Base-by-base conservation (phyloP, 2,888 invertebrate genomes). In the Gerosis bhagava region DNA sequence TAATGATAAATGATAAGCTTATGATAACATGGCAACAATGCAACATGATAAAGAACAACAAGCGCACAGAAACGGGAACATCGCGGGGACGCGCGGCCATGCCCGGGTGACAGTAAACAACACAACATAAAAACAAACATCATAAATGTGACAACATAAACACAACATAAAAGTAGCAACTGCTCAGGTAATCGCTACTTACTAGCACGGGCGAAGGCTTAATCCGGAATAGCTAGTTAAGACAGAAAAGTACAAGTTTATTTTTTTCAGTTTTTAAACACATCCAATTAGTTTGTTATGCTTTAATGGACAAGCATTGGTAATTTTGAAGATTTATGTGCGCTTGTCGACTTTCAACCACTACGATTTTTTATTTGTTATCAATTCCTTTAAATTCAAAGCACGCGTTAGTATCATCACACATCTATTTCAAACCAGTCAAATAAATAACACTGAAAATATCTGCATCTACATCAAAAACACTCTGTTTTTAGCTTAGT, bases 191-290 rank as follows among this genome's bases (percentile, higher is more conserved):
- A 62, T 78, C 78, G 84, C 88, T 97, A 97, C 97, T 97, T 97
- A 97, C 97, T 94, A 97, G 95, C 91, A 97, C 97, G 93, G 97
- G 97, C 92, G 96, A 96, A 91, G 97, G 97, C 94, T 96, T 97
- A 92, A 97, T 97, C 97, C 97, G 96, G 96, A 97, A 97, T 93
- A 97, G 96, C 97, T 97, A 93, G 91, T 93, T 86, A 90, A 77
- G 83, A 84, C 73, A 83, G 84, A 82, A 40, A 86, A 84, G 77
- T 73, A 76, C 67, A 70, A 63, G 64, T 70, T 65, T 68, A 60
- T 32, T 26, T 22, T 6, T 45, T 47, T 47, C 19, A 32, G 32
- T 34, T 28, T 71, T 61, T 66, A 60, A 63, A 67, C 59, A 57
- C 3, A 3, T 78, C 78, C 77, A 80, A 81, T 82, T 63, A 61